Evolutionary conservation across 2,797 vertebrate genomes (phyloP).

Genomic region (Anisognathus igniventris): DNA sequence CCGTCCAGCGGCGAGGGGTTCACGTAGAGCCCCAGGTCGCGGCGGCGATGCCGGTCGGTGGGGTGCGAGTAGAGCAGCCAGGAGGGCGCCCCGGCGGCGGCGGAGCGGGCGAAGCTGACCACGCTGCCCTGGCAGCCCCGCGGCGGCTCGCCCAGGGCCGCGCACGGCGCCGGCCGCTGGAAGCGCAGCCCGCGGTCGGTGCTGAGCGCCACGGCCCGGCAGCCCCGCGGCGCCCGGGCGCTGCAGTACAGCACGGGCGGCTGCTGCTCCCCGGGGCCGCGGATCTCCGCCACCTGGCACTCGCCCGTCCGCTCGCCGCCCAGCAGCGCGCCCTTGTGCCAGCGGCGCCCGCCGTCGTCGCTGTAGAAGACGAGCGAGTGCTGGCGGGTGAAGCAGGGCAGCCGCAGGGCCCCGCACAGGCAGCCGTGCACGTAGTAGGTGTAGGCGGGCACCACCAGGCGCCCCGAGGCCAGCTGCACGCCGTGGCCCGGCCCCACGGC

Average conservation of each 20-base stretch:
- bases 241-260: conserved; percentile 83
- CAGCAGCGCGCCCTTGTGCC: conserved; percentile 73
- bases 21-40: conserved; percentile 85
- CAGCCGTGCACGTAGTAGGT: conserved; percentile 54
- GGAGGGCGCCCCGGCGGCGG: not conserved
- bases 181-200: conserved; percentile 75
- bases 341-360: conserved; percentile 81
- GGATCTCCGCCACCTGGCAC: conserved; percentile 88
- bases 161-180: conserved; percentile 39
- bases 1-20: conserved; percentile 79
- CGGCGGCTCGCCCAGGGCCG: not conserved
- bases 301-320: conserved; percentile 66
- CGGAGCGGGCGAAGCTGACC: conserved; percentile 74
- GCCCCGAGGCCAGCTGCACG: conserved; percentile 80
- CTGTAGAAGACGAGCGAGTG: conserved; percentile 86
- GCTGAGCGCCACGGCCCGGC: conserved; percentile 83
- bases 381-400: conserved; percentile 71
- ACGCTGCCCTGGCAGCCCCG: conserved; percentile 35
- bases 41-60: conserved; percentile 69
- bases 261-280: not conserved
- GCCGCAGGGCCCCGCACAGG: not conserved
- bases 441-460: conserved; percentile 86
- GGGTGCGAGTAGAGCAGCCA: conserved; percentile 93
- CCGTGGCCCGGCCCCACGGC: conserved; percentile 93
- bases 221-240: conserved; percentile 73